Evolutionary conservation across 2,113 vertebrate species (phyloP).

Genomic region (Hystrix brachyura): DNA sequence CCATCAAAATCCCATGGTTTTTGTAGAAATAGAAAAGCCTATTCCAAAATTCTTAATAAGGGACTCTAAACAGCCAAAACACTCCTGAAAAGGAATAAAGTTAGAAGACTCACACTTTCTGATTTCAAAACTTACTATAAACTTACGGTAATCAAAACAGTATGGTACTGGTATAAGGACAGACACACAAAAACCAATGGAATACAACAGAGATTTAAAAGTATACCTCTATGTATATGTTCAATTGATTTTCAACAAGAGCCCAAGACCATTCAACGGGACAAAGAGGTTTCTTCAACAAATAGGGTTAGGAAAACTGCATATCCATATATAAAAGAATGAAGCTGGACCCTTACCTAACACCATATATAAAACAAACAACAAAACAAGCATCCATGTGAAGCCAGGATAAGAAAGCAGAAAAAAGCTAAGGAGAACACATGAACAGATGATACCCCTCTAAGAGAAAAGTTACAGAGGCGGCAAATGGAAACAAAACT

Average conservation of each 20-base stretch:
- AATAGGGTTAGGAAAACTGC: too few relatives aligned
- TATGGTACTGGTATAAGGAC: background rate
- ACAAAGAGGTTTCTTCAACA: background rate
- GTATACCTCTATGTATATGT: background rate
- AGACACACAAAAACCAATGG: background rate
- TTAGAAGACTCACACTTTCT: background rate
- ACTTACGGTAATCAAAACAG: background rate
- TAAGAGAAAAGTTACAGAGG: background rate
- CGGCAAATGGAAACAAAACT: background rate
- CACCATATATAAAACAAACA: background rate
- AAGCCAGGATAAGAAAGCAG: background rate
- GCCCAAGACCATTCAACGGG: background rate
- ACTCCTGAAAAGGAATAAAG: background rate
- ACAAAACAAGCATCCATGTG: background rate
- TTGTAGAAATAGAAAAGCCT: slow-evolving; percentile 18
- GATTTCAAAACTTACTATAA: background rate
- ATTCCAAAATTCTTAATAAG: background rate
- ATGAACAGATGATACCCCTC: background rate
- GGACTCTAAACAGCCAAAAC: background rate
- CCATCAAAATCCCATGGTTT: background rate
- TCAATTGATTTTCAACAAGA: too few relatives aligned
- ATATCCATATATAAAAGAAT: too few relatives aligned
- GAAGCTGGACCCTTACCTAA: background rate
- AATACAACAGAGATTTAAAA: background rate
- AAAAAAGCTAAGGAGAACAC: background rate